These are phyloP conservation scores for Trichoplax adhaerens DNA, from an alignment of 37 sponge, comb jelly and placozoan species.

Conservation along the genomic window DNA sequence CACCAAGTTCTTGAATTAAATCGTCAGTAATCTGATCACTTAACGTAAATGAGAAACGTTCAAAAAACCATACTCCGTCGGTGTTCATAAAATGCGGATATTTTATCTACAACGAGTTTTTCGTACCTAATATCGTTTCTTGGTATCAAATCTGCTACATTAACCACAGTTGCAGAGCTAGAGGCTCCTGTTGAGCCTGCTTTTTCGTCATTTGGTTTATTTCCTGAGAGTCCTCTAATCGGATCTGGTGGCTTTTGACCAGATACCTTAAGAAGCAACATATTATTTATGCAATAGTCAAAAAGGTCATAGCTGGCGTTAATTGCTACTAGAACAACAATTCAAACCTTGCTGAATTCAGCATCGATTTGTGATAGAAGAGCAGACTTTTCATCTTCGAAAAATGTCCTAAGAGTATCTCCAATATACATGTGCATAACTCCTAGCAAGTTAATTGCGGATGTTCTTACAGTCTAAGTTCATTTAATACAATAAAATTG, in stretches of 20 bases:
- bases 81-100: not conserved
- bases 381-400: slow-evolving; percentile 71
- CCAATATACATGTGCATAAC: slow-evolving; percentile 46
- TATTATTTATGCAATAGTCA: no score
- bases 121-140: slow-evolving; percentile 48
- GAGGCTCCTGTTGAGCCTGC: no score
- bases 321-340: no score
- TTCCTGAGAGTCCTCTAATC: slow-evolving; percentile 26
- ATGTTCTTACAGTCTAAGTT: slow-evolving; percentile 27
- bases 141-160: slow-evolving; percentile 48
- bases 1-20: slow-evolving; percentile 49
- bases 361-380: slow-evolving; percentile 60
- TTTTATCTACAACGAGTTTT: not conserved
- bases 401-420: slow-evolving; percentile 55
- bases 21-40: slow-evolving; percentile 42
- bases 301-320: no score
- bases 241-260: slow-evolving; percentile 49
- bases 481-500: not conserved
- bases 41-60: not conserved
- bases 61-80: not conserved
- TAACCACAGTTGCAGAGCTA: no score
- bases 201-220: no score
- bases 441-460: slow-evolving; percentile 50
- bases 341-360: slow-evolving; percentile 37
- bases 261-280: slow-evolving; percentile 1